These are phyloP conservation scores for Pseudomyrmex sp. DNA, from an alignment of 1,140 invertebrate species.

Conservation along the genomic window DNA sequence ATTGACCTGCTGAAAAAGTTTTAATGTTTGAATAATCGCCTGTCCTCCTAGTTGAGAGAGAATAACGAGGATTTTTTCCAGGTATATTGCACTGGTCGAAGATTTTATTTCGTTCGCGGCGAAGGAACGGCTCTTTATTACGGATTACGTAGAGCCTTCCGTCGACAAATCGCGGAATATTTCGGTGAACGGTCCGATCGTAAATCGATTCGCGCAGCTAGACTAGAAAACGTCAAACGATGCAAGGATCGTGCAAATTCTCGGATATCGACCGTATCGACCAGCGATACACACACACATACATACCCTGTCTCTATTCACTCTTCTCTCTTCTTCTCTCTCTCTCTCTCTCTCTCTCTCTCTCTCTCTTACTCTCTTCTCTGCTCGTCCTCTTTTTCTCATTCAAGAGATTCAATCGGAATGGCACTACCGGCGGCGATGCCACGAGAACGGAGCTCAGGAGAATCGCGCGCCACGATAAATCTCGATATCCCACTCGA, in stretches of 20 bases:
- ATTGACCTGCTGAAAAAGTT: constrained; percentile 4
- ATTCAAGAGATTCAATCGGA: constrained; percentile 56
- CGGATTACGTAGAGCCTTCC: constrained; percentile 39
- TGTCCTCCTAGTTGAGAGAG: background rate
- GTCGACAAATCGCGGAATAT: constrained; percentile 57
- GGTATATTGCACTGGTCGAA: constrained; percentile 6
- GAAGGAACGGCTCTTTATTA: constrained; percentile 45
- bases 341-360: constrained; percentile 10
- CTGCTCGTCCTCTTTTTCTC: background rate
- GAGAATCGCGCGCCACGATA: constrained; percentile 59
- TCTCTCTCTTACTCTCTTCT: background rate
- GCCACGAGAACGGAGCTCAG: constrained; percentile 44
- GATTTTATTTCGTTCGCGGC: constrained; percentile 44
- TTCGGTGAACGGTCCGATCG: constrained; percentile 52
- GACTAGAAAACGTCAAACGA: constrained; percentile 34
- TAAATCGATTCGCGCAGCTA: constrained; percentile 49
- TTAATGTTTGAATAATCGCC: constrained; percentile 2
- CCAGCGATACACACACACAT: background rate
- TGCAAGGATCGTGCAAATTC: constrained; percentile 28
- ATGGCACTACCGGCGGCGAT: constrained; percentile 26
- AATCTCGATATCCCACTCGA: constrained; percentile 63
- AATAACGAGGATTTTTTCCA: constrained; percentile 45
- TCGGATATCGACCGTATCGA: constrained; percentile 46
- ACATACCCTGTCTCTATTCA: too few species aligned
- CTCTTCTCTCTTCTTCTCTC: background rate